These are phyloP conservation scores for Tenthredo mesomela DNA, from an alignment of 2,888 invertebrate species.

Conservation along the genomic window DNA sequence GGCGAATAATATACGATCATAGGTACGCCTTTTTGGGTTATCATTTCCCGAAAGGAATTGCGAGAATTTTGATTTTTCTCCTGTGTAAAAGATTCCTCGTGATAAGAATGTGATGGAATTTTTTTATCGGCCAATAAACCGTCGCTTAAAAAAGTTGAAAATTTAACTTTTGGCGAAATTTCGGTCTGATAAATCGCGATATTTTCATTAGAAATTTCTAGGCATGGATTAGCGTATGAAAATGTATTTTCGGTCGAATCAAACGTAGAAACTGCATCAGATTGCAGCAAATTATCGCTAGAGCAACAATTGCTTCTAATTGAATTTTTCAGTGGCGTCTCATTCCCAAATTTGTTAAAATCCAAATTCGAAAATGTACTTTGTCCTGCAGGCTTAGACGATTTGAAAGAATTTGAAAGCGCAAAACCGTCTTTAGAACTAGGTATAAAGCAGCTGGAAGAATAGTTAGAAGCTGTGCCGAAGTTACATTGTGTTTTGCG, in stretches of 20 bases:
- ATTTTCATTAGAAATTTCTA: conserved; percentile 41
- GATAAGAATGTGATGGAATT: not conserved
- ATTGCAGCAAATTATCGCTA: conserved; percentile 45
- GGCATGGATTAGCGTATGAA: conserved; percentile 47
- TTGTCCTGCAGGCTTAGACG: conserved; percentile 17
- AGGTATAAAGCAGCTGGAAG: conserved; percentile 58
- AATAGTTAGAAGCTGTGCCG: conserved; percentile 48
- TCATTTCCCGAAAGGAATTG: conserved; percentile 57
- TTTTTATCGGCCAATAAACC: not conserved
- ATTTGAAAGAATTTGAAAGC: conserved; percentile 62
- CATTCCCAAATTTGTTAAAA: conserved; percentile 13
- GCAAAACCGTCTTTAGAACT: conserved; percentile 62
- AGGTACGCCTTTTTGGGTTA: conserved; percentile 54
- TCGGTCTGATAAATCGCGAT: not conserved
- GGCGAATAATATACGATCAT: conserved; percentile 60
- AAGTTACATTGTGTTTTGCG: conserved; percentile 52
- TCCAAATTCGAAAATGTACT: conserved; percentile 2
- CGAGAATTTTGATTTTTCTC: conserved; percentile 67
- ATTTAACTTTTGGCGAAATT: conserved; percentile 25
- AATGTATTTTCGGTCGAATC: conserved; percentile 33
- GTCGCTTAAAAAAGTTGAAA: conserved; percentile 31
- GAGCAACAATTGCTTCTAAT: not conserved
- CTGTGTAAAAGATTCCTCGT: conserved; percentile 58
- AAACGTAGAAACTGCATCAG: not conserved
- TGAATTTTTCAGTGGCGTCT: not conserved